Evolutionary conservation across 2,888 invertebrate species (phyloP), one percentile per base, ranked within the genome.

Genomic region (Lasioglossum marginatum): DNA sequence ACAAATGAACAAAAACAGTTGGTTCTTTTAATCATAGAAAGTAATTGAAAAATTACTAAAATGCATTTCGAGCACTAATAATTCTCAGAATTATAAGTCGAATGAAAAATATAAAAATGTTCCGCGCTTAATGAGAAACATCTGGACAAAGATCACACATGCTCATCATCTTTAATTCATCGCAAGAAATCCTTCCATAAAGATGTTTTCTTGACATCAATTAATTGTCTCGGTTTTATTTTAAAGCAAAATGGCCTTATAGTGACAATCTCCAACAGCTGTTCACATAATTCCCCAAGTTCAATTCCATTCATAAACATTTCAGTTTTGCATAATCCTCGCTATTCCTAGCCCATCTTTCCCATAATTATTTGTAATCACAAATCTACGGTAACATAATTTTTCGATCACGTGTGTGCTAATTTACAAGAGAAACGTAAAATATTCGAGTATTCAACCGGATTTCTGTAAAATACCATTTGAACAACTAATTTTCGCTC

Each of bases 161-260:
- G 60, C 57, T 81, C 81, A 52, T 82, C 81, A 73, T 31, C 72
- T 63, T 72, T 73, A 80, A 73, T 80, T 66, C 34, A 63, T 73
- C 68, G 57, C 73, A 57, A 81, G 82, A 82, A 81, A 82, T 81
- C 81, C 43, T 52, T 45, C 52, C 81, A 81, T 81, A 82, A 82
- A 82, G 73, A 52, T 34, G 48, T 40, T 68, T 74, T 52, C 68
- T 68, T 48, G 52, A 57, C 43, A 72, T 48, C n/a, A 10, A 52
- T 52, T n/a, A 52, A 52, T 52, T n/a, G 52, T n/a, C 52, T 10
- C 23, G 52, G n/a, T n/a, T 52, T 52, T 52, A 52, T n/a, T 6
- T n/a, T 10, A 10, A 52, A 52, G 52, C 23, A 8, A 52, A 52
- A 52, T 52, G 52, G n/a, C 8, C 52, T 23, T n/a, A n/a, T n/a